Conservation (phyloP, 2,797 vertebrate genomes). For the Apogon hyalosoma region DNA sequence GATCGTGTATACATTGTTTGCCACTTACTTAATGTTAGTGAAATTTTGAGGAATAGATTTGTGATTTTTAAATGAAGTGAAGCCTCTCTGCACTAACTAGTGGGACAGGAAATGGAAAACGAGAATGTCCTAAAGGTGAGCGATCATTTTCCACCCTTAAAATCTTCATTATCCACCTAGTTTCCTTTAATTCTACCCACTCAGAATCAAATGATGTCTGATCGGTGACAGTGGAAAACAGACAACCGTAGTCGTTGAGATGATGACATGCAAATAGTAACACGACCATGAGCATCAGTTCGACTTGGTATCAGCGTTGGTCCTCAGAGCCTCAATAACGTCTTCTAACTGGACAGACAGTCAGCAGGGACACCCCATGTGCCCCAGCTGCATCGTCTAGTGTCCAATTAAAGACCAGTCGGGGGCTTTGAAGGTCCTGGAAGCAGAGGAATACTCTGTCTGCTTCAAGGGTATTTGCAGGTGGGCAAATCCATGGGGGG, state of each 20-base stretch:
- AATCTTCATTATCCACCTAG: too few relatives aligned
- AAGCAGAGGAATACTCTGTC: conserved; percentile 33
- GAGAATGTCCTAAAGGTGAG: neutral
- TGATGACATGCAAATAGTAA: too few relatives aligned
- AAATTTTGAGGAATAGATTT: too few relatives aligned
- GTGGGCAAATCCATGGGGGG: conserved; percentile 70
- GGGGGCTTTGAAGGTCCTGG: conserved; percentile 57
- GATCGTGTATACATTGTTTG: too few relatives aligned
- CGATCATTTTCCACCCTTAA: neutral
- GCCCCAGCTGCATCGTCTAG: conserved; percentile 80
- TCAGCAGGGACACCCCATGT: conserved; percentile 61
- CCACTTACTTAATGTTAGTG: too few relatives aligned
- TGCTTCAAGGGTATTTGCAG: conserved; percentile 82
- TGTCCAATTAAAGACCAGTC: conserved; percentile 80
- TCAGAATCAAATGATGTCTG: too few relatives aligned
- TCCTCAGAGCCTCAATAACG: too few relatives aligned
- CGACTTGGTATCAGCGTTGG: too few relatives aligned
- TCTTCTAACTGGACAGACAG: conserved; percentile 45
- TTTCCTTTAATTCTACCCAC: neutral
- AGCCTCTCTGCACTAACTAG: conserved; percentile 1
- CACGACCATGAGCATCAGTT: too few relatives aligned
- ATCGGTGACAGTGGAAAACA: too few relatives aligned
- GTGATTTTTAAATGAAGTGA: neutral
- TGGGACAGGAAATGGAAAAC: neutral
- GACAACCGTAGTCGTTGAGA: too few relatives aligned